Evolutionary conservation across 2,797 vertebrate genomes (phyloP).

Genomic region (Gallinago solitaria): DNA sequence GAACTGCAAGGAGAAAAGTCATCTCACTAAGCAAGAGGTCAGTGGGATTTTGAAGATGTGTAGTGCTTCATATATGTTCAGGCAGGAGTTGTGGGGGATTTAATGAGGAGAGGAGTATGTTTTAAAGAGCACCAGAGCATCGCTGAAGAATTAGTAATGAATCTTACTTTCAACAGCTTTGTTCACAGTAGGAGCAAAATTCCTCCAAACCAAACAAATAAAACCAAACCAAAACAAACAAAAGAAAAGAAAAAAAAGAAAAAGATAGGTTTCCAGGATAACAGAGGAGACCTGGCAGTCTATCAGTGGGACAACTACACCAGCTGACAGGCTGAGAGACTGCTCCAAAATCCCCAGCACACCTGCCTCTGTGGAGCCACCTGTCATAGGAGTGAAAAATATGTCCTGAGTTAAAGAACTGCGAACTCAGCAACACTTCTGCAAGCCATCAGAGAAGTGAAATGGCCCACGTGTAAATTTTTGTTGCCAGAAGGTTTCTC

Average conservation of each 20-base stretch:
- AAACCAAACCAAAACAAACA: no score
- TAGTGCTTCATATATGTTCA: neutral
- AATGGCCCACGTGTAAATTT: neutral
- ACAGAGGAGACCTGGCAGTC: neutral
- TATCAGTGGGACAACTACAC: conserved; percentile 10
- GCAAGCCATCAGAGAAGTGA: neutral
- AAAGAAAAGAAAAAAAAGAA: no score
- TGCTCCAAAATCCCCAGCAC: neutral
- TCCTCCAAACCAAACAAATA: neutral
- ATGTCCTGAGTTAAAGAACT: neutral
- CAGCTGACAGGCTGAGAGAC: conserved; percentile 55
- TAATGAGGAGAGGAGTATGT: neutral
- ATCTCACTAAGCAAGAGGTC: neutral
- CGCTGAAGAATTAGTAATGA: neutral
- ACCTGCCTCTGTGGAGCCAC: conserved; percentile 19
- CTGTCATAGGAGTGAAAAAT: conserved; percentile 27
- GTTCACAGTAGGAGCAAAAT: conserved; percentile 16
- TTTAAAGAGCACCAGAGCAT: neutral
- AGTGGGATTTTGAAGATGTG: neutral
- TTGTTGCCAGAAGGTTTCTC: neutral
- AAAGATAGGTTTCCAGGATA: neutral
- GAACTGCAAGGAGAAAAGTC: neutral
- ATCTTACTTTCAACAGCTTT: conserved; percentile 22
- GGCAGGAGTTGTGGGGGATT: neutral
- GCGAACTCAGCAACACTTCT: neutral